Percentiles rank a stretch among this genome's conserved stretches.
These are phyloP conservation scores for Zelostemma sp. DNA, from an alignment of 1,140 invertebrate genomes.

Conservation along the genomic window DNA sequence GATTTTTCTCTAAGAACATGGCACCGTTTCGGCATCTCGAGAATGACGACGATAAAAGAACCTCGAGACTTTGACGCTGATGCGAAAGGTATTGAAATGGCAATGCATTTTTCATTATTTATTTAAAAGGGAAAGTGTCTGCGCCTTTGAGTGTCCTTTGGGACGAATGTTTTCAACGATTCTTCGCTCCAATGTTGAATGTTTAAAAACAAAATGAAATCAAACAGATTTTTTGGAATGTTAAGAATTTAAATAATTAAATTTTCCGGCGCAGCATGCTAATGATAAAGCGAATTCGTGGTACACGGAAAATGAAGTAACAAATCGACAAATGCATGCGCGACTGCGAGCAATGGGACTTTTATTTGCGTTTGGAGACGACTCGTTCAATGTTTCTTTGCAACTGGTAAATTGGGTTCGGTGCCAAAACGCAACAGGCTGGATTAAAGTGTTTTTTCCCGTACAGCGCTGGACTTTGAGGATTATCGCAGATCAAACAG, in stretches of 20 bases:
- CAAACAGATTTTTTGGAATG: no score
- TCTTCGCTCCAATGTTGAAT: no score
- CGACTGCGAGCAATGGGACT: neutral
- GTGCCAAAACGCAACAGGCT: slow-evolving; percentile 48
- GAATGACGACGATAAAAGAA: slow-evolving; percentile 11
- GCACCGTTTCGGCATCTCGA: slow-evolving; percentile 3
- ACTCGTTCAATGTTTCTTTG: slow-evolving; percentile 17
- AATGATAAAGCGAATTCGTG: no score
- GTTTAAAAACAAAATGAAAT: no score
- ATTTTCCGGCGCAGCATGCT: no score
- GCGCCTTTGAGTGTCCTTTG: neutral
- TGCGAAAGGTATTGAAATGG: slow-evolving; percentile 6
- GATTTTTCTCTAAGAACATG: slow-evolving; percentile 10
- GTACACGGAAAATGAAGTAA: neutral
- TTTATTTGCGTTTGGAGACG: slow-evolving; percentile 14
- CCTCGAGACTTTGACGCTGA: slow-evolving; percentile 5
- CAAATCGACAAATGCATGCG: no score
- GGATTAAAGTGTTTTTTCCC: slow-evolving; percentile 26
- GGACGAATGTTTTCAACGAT: no score
- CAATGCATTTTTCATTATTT: slow-evolving; percentile 1
- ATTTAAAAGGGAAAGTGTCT: no score
- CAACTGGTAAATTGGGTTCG: slow-evolving; percentile 22
- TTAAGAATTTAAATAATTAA: no score
- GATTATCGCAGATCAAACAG: slow-evolving; percentile 27
- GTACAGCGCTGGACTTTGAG: slow-evolving; percentile 6